Conservation (phyloP, 2,888 invertebrate genomes). For the Hyles lineata region DNA sequence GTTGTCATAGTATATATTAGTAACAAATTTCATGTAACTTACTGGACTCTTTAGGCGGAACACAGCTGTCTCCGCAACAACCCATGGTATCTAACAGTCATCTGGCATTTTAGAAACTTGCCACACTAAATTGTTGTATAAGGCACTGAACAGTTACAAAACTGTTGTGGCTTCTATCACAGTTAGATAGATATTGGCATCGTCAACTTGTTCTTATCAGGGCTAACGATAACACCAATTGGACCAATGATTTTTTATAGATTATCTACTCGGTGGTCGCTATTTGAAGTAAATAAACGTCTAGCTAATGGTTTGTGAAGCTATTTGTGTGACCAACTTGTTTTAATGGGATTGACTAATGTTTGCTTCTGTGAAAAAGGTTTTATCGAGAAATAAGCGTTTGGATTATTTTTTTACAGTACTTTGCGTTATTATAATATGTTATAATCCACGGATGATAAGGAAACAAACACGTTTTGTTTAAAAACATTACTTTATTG, state of each 20-base stretch:
- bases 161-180: background rate
- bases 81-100: slow-evolving; percentile 57
- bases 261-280: background rate
- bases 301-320: background rate
- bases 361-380: background rate
- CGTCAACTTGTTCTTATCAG: slow-evolving; percentile 35
- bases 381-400: background rate
- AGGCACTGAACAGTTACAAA: background rate
- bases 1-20: background rate
- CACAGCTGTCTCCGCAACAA: slow-evolving; percentile 67
- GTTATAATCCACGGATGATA: background rate
- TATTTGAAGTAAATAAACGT: slow-evolving; percentile 2
- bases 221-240: slow-evolving; percentile 37
- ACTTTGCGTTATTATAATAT: too few species aligned
- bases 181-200: slow-evolving; percentile 10
- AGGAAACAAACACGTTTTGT: background rate
- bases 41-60: slow-evolving; percentile 71
- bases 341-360: background rate
- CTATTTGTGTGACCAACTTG: slow-evolving; percentile 14
- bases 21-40: slow-evolving; percentile 52
- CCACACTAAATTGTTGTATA: slow-evolving; percentile 4
- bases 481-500: background rate
- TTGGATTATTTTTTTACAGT: background rate
- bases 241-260: slow-evolving; percentile 33
- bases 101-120: slow-evolving; percentile 19